These are phyloP conservation scores for Prolemur simus DNA, from an alignment of 2,113 vertebrate genomes.

Conservation along the genomic window DNA sequence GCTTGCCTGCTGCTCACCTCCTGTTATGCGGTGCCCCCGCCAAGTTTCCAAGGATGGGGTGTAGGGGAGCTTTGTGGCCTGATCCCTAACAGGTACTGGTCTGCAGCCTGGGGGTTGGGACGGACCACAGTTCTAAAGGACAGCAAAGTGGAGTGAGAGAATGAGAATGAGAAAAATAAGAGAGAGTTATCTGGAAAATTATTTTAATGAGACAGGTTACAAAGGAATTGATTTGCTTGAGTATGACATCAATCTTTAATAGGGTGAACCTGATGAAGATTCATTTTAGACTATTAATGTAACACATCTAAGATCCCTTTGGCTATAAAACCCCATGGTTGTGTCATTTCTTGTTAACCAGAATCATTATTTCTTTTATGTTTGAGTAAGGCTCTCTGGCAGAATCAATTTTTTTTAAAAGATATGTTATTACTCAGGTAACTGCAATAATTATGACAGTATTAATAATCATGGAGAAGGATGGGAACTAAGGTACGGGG, in stretches of 20 bases:
- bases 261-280: slow-evolving; percentile 28
- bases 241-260: slow-evolving; percentile 43
- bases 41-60: too few relatives aligned
- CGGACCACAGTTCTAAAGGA: background rate
- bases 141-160: background rate
- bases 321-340: background rate
- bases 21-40: too few relatives aligned
- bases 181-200: background rate
- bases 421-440: background rate
- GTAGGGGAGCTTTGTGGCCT: too few relatives aligned
- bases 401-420: background rate
- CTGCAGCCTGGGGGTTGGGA: too few relatives aligned
- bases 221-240: background rate
- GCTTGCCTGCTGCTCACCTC: too few relatives aligned
- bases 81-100: too few relatives aligned
- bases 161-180: background rate
- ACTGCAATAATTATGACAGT: background rate
- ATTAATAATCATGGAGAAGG: background rate
- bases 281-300: background rate
- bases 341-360: background rate
- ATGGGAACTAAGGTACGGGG: background rate
- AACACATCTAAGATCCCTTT: slow-evolving; percentile 26
- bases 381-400: background rate
- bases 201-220: slow-evolving; percentile 63
- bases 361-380: background rate